These are phyloP conservation scores for Labroides dimidiatus DNA, from an alignment of 2,797 vertebrate genomes.

Conservation along the genomic window DNA sequence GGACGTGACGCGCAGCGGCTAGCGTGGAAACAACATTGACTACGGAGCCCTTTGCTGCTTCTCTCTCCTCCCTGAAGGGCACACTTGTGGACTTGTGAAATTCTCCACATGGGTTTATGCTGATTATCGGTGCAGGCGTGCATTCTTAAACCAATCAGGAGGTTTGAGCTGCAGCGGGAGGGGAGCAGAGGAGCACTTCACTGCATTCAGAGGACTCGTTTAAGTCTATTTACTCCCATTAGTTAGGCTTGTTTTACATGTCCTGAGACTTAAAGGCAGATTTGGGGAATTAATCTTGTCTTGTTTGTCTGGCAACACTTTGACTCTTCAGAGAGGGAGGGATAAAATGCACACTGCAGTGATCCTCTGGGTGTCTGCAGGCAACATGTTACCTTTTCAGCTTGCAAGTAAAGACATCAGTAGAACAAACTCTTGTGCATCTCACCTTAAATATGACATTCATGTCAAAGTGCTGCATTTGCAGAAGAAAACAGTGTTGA, in stretches of 20 bases:
- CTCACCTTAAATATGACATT: no score
- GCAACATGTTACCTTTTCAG: not conserved
- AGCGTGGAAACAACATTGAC: constrained; percentile 76
- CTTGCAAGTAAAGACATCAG: no score
- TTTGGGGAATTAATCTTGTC: constrained; percentile 51
- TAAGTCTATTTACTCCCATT: constrained; percentile 56
- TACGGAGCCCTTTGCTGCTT: constrained; percentile 58
- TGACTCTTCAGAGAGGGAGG: constrained; percentile 23
- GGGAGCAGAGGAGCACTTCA: constrained; percentile 25
- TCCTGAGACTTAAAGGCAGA: constrained; percentile 48
- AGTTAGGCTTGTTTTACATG: constrained; percentile 22
- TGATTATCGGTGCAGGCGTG: constrained; percentile 62
- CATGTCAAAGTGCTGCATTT: no score
- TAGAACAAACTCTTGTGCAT: no score
- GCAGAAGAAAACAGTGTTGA: not conserved
- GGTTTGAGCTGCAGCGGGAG: constrained; percentile 55
- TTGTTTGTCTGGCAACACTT: constrained; percentile 54
- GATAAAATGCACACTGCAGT: constrained; percentile 18
- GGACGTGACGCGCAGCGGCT: constrained; percentile 61
- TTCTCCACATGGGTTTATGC: constrained; percentile 69
- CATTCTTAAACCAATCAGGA: constrained; percentile 68
- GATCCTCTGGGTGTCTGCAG: not conserved
- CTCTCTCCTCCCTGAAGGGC: constrained; percentile 70
- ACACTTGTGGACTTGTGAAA: constrained; percentile 68
- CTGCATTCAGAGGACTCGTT: constrained; percentile 37